Percentiles rank a stretch among this genome's conserved stretches.
phyloP scores from a whole-genome alignment of 2,113 vertebrate genomes.

The Steatornis caripensis region DNA sequence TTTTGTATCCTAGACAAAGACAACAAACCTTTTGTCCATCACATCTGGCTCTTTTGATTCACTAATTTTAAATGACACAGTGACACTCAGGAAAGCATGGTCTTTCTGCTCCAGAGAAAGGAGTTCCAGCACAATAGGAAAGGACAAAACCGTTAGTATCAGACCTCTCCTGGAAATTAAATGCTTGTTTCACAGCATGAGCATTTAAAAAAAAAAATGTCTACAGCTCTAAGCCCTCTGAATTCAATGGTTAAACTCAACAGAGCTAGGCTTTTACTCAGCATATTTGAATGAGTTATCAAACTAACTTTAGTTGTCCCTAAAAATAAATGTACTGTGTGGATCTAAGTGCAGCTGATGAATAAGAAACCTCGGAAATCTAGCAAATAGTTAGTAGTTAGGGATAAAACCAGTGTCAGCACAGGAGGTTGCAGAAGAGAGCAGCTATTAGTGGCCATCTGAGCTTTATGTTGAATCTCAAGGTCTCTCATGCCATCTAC shows the following conservation, averaged over 20 bases:
- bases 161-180: slow-evolving; percentile 43
- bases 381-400: not conserved
- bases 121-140: not conserved
- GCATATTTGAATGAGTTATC: slow-evolving; percentile 46
- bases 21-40: not conserved
- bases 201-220: not conserved
- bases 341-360: not conserved
- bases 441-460: not conserved
- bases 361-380: slow-evolving; percentile 11
- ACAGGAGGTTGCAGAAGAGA: not conserved
- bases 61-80: slow-evolving; percentile 29
- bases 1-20: slow-evolving; percentile 29
- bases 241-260: slow-evolving; percentile 37
- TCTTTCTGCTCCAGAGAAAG: slow-evolving; percentile 1
- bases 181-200: not conserved
- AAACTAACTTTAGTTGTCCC: slow-evolving; percentile 14
- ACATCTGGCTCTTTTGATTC: not conserved
- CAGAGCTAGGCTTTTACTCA: slow-evolving; percentile 45
- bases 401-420: not conserved
- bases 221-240: not conserved
- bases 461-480: not conserved
- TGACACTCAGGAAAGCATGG: not conserved
- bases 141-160: not conserved
- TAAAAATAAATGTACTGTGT: slow-evolving; percentile 24
- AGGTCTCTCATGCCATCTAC: slow-evolving; percentile 74